Percentiles rank a stretch among this genome's conserved stretches.
phyloP scores from a whole-genome alignment of 2,797 vertebrate genomes.

The Salmo trutta region DNA sequence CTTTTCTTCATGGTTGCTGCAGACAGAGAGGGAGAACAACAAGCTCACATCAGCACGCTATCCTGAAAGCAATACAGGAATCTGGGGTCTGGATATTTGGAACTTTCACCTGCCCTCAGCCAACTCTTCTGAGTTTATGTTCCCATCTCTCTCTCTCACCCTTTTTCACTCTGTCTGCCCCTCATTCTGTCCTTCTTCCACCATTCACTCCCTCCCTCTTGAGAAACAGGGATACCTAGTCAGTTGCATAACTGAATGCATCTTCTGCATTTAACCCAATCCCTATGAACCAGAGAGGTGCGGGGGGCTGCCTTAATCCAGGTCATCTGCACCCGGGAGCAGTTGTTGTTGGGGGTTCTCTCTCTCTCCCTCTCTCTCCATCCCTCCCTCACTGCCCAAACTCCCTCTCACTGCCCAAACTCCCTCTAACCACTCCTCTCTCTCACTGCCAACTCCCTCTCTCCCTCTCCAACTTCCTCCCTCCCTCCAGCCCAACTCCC shows the following conservation, averaged over 20 bases:
- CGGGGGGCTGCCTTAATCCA: too few relatives aligned
- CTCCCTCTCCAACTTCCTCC: background rate
- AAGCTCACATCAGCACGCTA: slow-evolving; percentile 17
- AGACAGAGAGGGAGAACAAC: slow-evolving; percentile 5
- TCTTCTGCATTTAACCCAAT: too few relatives aligned
- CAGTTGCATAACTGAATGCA: too few relatives aligned
- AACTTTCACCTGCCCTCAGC: too few relatives aligned
- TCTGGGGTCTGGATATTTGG: background rate
- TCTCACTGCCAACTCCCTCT: too few relatives aligned
- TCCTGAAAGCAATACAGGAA: slow-evolving; percentile 12
- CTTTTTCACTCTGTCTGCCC: background rate
- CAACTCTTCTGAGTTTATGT: background rate
- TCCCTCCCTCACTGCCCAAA: too few relatives aligned
- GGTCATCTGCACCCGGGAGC: too few relatives aligned
- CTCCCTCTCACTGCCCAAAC: background rate
- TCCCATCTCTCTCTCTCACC: background rate
- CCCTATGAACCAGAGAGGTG: too few relatives aligned
- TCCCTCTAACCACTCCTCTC: background rate
- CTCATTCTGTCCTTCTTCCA: slow-evolving; percentile 4
- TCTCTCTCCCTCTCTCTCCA: too few relatives aligned
- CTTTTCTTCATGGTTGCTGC: slow-evolving; percentile 64
- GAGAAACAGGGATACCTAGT: too few relatives aligned
- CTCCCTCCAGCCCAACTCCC: background rate
- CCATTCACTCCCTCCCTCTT: too few relatives aligned
- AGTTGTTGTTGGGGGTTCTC: too few relatives aligned